Evolutionary conservation across 2,113 vertebrate species (phyloP).

Genomic region (Solenodon paradoxus): DNA sequence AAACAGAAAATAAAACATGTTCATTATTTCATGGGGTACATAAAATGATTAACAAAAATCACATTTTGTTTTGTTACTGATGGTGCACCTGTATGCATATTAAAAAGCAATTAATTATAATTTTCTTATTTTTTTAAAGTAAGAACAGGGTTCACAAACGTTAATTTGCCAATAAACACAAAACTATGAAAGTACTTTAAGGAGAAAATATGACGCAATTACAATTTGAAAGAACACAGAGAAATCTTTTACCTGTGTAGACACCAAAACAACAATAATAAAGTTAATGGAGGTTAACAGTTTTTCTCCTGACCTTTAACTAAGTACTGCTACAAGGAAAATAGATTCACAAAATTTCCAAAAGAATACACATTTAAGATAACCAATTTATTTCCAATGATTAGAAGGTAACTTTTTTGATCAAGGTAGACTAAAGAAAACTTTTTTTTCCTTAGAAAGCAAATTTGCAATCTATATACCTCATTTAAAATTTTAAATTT

Average conservation of each 20-base stretch:
- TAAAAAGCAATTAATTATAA: background rate
- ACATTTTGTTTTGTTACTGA: background rate
- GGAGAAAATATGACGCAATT: background rate
- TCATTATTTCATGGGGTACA: background rate
- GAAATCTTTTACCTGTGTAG: background rate
- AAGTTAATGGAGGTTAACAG: background rate
- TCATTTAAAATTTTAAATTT: background rate
- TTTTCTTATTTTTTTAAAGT: too few species aligned
- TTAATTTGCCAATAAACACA: background rate
- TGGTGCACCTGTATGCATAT: background rate
- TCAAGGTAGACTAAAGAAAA: background rate
- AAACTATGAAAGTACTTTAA: background rate
- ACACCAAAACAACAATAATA: background rate
- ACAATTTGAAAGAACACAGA: background rate
- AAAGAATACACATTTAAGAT: background rate
- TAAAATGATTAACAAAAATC: background rate
- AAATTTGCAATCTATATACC: background rate
- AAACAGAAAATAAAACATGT: background rate
- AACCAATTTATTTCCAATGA: background rate
- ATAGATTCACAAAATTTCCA: background rate
- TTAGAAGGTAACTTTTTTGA: background rate
- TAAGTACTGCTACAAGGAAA: background rate
- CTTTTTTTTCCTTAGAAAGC: background rate
- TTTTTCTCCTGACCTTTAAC: background rate
- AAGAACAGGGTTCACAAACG: background rate